Percentiles rank a stretch among this genome's conserved stretches.
Evolutionary conservation across 2,888 invertebrate genomes (phyloP).

Genomic region (Allolobophora icterica): DNA sequence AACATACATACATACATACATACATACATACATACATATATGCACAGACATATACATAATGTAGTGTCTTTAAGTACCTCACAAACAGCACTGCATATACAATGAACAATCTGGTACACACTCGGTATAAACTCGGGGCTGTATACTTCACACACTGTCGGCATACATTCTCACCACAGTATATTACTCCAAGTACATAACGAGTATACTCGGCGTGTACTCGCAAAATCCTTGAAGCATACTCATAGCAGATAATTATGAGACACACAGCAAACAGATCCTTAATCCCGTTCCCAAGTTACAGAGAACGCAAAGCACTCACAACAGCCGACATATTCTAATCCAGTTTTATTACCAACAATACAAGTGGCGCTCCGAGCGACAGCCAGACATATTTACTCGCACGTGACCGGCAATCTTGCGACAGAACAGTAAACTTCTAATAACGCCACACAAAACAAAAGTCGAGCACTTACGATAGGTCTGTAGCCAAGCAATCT

Average conservation of each 20-base stretch:
- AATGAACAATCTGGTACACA: too few relatives aligned
- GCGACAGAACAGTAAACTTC: too few relatives aligned
- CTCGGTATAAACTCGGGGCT: too few relatives aligned
- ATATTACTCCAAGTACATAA: too few relatives aligned
- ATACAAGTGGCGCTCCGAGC: neutral
- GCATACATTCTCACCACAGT: too few relatives aligned
- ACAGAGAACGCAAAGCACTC: neutral
- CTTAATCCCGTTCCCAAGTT: neutral
- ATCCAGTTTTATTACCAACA: neutral
- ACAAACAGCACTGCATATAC: too few relatives aligned
- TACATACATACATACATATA: too few relatives aligned
- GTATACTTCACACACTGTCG: too few relatives aligned
- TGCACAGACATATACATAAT: too few relatives aligned
- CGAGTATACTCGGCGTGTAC: neutral
- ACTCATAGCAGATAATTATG: neutral
- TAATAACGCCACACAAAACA: neutral
- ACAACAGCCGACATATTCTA: neutral
- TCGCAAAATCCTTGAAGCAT: neutral
- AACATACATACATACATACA: too few relatives aligned
- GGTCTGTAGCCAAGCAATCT: neutral
- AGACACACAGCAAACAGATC: neutral
- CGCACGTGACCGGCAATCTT: neutral
- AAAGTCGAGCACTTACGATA: neutral
- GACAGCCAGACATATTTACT: neutral
- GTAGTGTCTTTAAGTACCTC: too few relatives aligned